These are phyloP conservation scores for Trichonephila clavipes DNA, from an alignment of 1,140 invertebrate genomes.

Conservation along the genomic window DNA sequence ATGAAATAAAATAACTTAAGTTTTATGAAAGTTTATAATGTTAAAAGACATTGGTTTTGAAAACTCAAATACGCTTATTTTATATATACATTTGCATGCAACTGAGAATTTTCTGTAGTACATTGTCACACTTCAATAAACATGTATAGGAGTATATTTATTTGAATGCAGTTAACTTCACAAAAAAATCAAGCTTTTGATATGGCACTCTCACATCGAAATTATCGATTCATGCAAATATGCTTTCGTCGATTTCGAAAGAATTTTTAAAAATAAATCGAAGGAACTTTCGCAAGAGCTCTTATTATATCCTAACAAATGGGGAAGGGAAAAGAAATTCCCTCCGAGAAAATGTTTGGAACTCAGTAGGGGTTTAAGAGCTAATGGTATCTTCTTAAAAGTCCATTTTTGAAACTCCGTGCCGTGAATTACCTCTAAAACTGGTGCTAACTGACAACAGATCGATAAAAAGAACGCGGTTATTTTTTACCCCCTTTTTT, in stretches of 20 bases:
- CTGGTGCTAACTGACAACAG: neutral
- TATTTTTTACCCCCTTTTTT: no score
- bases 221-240: neutral
- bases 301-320: neutral
- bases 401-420: slow-evolving; percentile 1
- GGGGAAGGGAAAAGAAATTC: neutral
- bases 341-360: neutral
- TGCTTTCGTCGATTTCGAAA: neutral
- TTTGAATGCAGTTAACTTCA: neutral
- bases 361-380: neutral
- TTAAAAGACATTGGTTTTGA: no score
- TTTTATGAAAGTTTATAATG: no score
- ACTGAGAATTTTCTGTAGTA: no score
- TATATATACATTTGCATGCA: no score
- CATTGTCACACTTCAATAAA: no score
- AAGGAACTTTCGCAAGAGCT: neutral
- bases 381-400: slow-evolving; percentile 23
- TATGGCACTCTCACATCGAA: neutral
- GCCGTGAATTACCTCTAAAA: neutral
- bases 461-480: neutral
- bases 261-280: neutral
- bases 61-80: no score
- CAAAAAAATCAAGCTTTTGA: neutral
- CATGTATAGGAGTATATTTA: no score
- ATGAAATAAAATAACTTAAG: no score